Conservation (phyloP, 2,888 invertebrate genomes). For the Carterocephalus palaemon region DNA sequence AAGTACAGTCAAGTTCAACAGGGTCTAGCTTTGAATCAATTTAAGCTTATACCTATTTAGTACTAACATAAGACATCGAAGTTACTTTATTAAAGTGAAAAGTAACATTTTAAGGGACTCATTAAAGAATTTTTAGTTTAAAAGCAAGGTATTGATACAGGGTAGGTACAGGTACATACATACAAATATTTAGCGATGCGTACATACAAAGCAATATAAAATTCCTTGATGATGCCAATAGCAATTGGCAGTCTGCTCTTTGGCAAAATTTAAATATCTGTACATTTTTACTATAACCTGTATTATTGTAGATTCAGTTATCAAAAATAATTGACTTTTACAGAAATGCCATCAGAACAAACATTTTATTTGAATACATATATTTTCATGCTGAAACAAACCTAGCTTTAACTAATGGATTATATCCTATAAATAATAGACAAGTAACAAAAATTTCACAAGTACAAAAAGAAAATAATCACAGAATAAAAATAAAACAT, state of each 20-base stretch:
- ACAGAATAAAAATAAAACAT: conserved; percentile 62
- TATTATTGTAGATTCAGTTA: too few relatives aligned
- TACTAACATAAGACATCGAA: conserved; percentile 28
- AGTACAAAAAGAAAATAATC: conserved; percentile 59
- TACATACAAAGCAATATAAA: conserved; percentile 55
- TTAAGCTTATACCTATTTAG: conserved; percentile 43
- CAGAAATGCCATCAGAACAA: too few relatives aligned
- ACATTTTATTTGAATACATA: too few relatives aligned
- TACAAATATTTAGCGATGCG: conserved; percentile 33
- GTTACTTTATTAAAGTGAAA: conserved; percentile 2
- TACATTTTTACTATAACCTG: too few relatives aligned
- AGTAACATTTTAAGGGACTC: background rate
- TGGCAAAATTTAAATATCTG: conserved; percentile 29
- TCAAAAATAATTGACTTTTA: too few relatives aligned
- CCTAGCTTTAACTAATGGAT: conserved; percentile 66
- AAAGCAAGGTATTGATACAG: too few relatives aligned
- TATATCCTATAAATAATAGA: conserved; percentile 57
- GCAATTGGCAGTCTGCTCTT: conserved; percentile 28
- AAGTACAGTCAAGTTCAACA: conserved; percentile 48
- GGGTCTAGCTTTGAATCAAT: conserved; percentile 40
- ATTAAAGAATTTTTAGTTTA: background rate
- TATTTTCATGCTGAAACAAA: conserved; percentile 37
- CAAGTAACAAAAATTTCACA: conserved; percentile 48
- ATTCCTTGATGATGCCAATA: conserved; percentile 52
- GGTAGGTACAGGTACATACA: too few relatives aligned